These are phyloP conservation scores for Fundulus diaphanus DNA, from an alignment of 2,797 vertebrate genomes.

Conservation along the genomic window DNA sequence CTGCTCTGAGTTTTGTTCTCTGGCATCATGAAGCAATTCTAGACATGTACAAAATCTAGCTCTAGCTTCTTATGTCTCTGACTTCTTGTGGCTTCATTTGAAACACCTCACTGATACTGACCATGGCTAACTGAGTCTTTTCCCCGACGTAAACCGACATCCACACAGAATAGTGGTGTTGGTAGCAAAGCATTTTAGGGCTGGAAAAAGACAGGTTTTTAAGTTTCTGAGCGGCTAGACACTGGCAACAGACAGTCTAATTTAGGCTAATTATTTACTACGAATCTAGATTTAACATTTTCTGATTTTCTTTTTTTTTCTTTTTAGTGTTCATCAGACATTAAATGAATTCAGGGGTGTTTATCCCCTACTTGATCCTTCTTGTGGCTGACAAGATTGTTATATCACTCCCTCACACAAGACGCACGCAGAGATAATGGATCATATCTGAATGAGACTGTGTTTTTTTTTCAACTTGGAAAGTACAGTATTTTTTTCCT, in stretches of 20 bases:
- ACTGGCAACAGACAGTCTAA: no score
- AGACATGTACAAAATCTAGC: background rate
- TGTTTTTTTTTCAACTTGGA: constrained; percentile 35
- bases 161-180: background rate
- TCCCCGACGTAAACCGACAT: background rate
- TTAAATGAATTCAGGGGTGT: constrained; percentile 20
- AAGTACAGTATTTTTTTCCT: constrained; percentile 46
- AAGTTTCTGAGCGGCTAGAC: background rate
- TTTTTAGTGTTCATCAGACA: constrained; percentile 26
- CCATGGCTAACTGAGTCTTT: background rate
- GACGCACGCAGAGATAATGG: constrained; percentile 29
- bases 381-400: constrained; percentile 24
- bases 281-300: background rate
- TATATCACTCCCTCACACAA: constrained; percentile 28
- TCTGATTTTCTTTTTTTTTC: constrained; percentile 42
- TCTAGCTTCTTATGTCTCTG: background rate
- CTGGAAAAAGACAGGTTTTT: background rate
- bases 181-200: background rate
- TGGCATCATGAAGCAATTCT: background rate
- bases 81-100: background rate
- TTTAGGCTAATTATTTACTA: background rate
- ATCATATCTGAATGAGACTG: constrained; percentile 38
- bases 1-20: background rate
- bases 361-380: constrained; percentile 39
- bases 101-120: background rate